Conservation (phyloP, 2,113 vertebrate genomes). For the Lophotis ruficrista region DNA sequence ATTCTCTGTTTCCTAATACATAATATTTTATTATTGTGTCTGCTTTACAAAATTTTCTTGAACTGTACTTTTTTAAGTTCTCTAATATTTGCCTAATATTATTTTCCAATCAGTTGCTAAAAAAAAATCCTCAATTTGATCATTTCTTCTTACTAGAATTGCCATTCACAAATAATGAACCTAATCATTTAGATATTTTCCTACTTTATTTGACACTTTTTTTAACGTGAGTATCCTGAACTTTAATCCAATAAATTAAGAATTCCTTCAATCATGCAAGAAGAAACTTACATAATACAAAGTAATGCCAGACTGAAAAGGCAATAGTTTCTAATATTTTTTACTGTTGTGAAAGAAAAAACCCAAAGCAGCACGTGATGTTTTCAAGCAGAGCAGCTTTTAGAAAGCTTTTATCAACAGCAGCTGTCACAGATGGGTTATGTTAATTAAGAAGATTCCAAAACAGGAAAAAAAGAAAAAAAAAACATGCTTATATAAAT, state of each 20-base stretch:
- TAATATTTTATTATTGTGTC: background rate
- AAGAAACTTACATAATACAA: background rate
- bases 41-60: background rate
- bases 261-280: background rate
- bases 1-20: background rate
- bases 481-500: background rate
- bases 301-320: slow-evolving; percentile 1
- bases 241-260: background rate
- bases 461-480: background rate
- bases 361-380: background rate
- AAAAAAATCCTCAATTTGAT: background rate
- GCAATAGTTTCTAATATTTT: background rate
- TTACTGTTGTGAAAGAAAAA: background rate
- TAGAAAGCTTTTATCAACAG: slow-evolving; percentile 47
- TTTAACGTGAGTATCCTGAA: background rate
- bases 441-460: slow-evolving; percentile 47
- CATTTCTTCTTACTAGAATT: background rate
- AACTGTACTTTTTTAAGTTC: background rate
- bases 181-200: background rate
- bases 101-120: background rate
- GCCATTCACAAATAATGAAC: background rate
- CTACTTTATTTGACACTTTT: background rate
- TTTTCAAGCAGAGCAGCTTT: slow-evolving; percentile 34
- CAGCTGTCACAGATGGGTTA: slow-evolving; percentile 65
- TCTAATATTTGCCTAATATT: background rate